Conservation (phyloP, 2,888 invertebrate species). For the Agrilus cyanescens region DNA sequence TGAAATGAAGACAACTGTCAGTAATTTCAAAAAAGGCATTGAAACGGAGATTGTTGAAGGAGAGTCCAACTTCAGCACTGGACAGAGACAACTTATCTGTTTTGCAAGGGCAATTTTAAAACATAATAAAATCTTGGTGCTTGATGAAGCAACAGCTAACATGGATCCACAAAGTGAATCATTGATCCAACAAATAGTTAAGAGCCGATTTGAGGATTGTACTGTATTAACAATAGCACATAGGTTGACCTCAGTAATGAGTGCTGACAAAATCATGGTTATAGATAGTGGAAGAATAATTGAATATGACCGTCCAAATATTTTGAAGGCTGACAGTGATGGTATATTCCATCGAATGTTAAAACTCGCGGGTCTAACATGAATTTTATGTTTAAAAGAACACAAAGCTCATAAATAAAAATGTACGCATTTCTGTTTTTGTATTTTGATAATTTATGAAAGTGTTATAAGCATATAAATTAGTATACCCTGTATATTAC, state of each 20-base stretch:
- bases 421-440: too few species aligned
- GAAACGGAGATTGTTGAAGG: constrained; percentile 58
- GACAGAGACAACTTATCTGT: constrained; percentile 55
- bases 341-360: constrained; percentile 56
- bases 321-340: constrained; percentile 44
- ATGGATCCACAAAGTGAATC: constrained; percentile 65
- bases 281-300: constrained; percentile 61
- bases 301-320: constrained; percentile 64
- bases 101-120: constrained; percentile 49
- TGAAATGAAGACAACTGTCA: constrained; percentile 56
- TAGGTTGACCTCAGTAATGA: constrained; percentile 71
- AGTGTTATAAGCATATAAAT: too few species aligned
- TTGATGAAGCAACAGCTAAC: constrained; percentile 66
- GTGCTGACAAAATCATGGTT: constrained; percentile 68
- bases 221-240: constrained; percentile 75
- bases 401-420: too few species aligned
- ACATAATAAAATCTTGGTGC: constrained; percentile 25
- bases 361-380: constrained; percentile 54
- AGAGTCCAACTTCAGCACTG: constrained; percentile 30
- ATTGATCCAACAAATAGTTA: constrained; percentile 61
- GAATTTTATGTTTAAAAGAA: constrained; percentile 25
- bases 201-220: constrained; percentile 56
- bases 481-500: too few species aligned
- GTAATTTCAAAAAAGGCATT: constrained; percentile 49
- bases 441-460: too few species aligned